Percentiles rank a stretch among this genome's conserved stretches.
phyloP scores from a whole-genome alignment of 2,797 vertebrate species.

The Notolepis coatsorum region DNA sequence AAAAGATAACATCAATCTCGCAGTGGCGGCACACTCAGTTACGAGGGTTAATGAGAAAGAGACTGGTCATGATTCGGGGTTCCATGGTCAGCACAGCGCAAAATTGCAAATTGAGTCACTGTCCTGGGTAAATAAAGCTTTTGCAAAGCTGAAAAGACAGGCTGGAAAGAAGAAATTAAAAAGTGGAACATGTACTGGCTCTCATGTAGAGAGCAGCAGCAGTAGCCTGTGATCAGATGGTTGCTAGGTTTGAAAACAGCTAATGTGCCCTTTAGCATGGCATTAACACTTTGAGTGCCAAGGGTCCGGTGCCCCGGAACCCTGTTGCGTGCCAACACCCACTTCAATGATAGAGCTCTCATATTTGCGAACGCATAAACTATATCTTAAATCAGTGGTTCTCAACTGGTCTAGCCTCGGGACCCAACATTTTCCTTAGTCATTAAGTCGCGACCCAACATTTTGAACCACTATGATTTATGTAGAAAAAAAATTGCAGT shows the following conservation, averaged over 20 bases:
- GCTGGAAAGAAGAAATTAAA: not conserved
- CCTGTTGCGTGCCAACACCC: no score
- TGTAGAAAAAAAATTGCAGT: no score
- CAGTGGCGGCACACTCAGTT: conserved; percentile 24
- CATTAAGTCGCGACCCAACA: no score
- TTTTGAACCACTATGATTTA: no score
- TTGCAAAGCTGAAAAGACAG: not conserved
- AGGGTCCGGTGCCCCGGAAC: no score
- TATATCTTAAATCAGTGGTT: no score
- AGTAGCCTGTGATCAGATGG: conserved; percentile 2
- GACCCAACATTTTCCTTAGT: no score
- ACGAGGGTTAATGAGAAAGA: conserved; percentile 43
- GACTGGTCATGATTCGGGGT: conserved; percentile 15
- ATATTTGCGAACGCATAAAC: no score
- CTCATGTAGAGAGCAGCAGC: not conserved
- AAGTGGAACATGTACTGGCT: not conserved
- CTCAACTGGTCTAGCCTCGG: no score
- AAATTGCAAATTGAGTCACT: not conserved
- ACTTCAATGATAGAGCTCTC: no score
- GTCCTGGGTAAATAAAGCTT: conserved; percentile 11
- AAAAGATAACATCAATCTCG: conserved; percentile 41
- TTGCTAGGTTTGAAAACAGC: not conserved
- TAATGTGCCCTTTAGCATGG: not conserved
- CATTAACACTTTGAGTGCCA: no score
- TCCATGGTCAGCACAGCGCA: not conserved